phyloP scores from a whole-genome alignment of 1,140 invertebrate species.

The Brachionus asplanchnoidis region DNA sequence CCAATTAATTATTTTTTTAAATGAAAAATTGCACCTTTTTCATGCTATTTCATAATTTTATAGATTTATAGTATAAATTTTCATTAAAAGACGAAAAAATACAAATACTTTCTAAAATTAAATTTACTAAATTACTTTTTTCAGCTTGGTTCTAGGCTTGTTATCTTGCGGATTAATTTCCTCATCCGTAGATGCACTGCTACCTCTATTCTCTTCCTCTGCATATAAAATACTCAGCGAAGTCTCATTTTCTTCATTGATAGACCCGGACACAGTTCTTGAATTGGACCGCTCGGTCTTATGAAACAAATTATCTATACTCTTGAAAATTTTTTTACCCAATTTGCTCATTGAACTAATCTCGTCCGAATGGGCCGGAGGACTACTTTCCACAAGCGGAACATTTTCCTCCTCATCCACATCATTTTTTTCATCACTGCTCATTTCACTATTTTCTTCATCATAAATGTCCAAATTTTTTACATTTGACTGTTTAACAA shows the following conservation, averaged over 20 bases:
- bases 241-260: constrained; percentile 19
- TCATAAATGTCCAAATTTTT: background rate
- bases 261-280: background rate
- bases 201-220: background rate
- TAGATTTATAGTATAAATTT: no score
- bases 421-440: background rate
- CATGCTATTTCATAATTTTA: no score
- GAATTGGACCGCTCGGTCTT: background rate
- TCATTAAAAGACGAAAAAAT: no score
- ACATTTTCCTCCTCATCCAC: background rate
- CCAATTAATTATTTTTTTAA: no score
- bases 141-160: background rate
- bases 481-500: background rate
- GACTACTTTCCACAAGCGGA: background rate
- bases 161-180: background rate
- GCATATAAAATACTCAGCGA: background rate
- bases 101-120: background rate
- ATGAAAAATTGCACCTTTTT: no score
- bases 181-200: background rate
- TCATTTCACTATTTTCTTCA: background rate
- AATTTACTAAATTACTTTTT: background rate
- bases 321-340: constrained; percentile 22
- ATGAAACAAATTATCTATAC: constrained; percentile 23
- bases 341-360: background rate
- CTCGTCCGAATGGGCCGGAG: background rate